phyloP scores from a whole-genome alignment of 2,113 vertebrate species.

The Onychorhynchus coronatus region DNA sequence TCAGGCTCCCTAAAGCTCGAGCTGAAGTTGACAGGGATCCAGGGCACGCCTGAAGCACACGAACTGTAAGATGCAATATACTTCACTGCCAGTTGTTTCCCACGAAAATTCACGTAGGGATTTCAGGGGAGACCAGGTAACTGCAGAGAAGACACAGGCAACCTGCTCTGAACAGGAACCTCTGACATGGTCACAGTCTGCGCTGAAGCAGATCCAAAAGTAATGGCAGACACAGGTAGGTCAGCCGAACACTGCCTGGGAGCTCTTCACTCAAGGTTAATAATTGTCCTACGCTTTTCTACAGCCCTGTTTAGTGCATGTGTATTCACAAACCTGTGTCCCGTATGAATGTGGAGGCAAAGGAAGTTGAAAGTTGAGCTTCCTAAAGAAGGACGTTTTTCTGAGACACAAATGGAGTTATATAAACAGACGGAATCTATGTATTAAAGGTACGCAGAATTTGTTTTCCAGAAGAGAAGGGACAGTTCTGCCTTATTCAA shows the following conservation, averaged over 20 bases:
- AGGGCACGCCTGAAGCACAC: background rate
- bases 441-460: background rate
- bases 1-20: background rate
- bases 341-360: rapidly evolving
- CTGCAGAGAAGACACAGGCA: background rate
- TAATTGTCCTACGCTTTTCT: rapidly evolving
- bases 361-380: background rate
- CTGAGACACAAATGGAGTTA: background rate
- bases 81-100: background rate
- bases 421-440: background rate
- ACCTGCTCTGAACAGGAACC: background rate
- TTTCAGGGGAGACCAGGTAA: background rate
- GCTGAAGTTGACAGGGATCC: background rate
- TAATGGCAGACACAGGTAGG: background rate
- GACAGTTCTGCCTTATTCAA: background rate
- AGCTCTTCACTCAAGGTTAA: background rate
- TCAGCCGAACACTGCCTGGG: background rate
- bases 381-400: background rate
- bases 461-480: background rate
- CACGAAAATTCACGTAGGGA: rapidly evolving
- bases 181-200: background rate
- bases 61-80: background rate
- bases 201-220: background rate
- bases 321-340: too few species aligned
- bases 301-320: background rate